A percentile compares a stretch with the other conserved stretches of the same genome.
These are phyloP conservation scores for Poecilia velifera DNA, from an alignment of 2,797 vertebrate genomes.

Conservation along the genomic window DNA sequence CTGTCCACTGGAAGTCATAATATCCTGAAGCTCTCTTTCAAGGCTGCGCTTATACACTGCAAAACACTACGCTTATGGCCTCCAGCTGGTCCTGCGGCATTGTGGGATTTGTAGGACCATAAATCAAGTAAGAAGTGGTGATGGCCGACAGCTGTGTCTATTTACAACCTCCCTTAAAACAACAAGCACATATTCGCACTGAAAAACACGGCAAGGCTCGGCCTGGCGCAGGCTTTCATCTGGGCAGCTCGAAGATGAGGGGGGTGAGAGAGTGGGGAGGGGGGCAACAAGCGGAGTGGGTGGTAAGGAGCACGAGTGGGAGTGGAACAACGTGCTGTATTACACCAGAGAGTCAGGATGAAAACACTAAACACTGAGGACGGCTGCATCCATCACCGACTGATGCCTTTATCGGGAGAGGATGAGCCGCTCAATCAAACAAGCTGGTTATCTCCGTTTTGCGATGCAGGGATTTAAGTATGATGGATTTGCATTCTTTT, in stretches of 20 bases:
- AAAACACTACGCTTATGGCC: constrained; percentile 58
- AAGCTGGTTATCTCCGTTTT: constrained; percentile 61
- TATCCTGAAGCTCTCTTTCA: constrained; percentile 28
- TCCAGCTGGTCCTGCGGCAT: constrained; percentile 71
- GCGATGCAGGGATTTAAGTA: constrained; percentile 64
- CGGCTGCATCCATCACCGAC: constrained; percentile 70
- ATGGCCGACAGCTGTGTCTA: constrained; percentile 78
- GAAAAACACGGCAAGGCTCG: constrained; percentile 45
- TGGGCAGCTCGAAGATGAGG: constrained; percentile 45
- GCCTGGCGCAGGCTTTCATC: constrained; percentile 52
- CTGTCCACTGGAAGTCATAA: constrained; percentile 50
- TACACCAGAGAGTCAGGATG: constrained; percentile 66
- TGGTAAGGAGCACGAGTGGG: constrained; percentile 53
- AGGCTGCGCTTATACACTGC: constrained; percentile 40
- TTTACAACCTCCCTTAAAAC: constrained; percentile 72
- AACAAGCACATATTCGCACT: constrained; percentile 69
- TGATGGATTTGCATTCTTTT: constrained; percentile 72
- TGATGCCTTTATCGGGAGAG: constrained; percentile 64
- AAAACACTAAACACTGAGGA: constrained; percentile 66
- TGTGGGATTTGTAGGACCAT: constrained; percentile 71
- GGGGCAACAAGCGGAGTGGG: constrained; percentile 58
- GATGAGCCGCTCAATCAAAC: constrained; percentile 63
- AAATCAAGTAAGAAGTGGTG: constrained; percentile 61
- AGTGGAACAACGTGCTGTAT: constrained; percentile 69
- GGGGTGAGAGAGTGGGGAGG: neutral